These are phyloP conservation scores for Calonectris borealis DNA, from an alignment of 2,113 vertebrate species.

Conservation along the genomic window DNA sequence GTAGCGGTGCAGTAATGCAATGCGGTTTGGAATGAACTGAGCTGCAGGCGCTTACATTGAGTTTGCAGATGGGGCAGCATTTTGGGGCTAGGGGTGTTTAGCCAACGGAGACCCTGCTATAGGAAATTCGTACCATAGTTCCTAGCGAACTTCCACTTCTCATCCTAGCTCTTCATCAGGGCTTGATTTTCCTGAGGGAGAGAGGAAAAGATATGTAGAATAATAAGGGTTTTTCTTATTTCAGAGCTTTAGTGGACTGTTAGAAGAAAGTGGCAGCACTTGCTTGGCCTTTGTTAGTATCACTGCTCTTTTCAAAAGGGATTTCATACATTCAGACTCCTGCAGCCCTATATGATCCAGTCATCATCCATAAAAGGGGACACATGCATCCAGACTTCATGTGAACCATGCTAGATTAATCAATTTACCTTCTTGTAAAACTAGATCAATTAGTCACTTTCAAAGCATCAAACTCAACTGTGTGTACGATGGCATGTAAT, in stretches of 20 bases:
- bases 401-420: neutral
- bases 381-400: neutral
- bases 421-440: neutral
- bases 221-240: neutral
- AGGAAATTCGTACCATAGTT: neutral
- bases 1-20: neutral
- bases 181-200: neutral
- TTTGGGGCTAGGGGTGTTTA: neutral
- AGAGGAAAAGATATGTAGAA: rapidly evolving
- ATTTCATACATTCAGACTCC: neutral
- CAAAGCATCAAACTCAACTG: neutral
- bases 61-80: neutral
- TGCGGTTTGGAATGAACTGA: neutral
- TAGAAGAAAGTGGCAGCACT: neutral
- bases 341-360: neutral
- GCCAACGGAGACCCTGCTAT: neutral
- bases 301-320: neutral
- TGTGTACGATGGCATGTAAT: neutral
- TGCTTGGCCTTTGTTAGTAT: neutral
- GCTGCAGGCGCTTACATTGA: neutral
- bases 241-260: neutral
- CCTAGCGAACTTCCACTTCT: neutral
- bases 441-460: neutral
- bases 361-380: neutral
- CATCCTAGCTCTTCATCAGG: neutral